Percentiles rank a stretch among this genome's conserved stretches.
Evolutionary conservation across 2,797 vertebrate genomes (phyloP).

Genomic region (Arctocebus calabarensis): DNA sequence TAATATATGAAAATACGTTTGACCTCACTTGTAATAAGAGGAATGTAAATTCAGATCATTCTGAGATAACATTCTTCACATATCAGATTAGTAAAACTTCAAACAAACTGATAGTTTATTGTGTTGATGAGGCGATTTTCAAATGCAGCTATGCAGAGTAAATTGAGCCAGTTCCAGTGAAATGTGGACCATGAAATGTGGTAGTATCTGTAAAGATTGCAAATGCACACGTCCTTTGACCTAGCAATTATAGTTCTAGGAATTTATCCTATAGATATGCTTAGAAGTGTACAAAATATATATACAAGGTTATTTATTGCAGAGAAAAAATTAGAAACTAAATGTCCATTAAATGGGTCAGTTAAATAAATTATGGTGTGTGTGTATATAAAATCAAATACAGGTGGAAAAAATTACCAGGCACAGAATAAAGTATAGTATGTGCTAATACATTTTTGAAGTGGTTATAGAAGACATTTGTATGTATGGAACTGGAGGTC

Average conservation of each 20-base stretch:
- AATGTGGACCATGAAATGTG: neutral
- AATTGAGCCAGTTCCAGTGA: neutral
- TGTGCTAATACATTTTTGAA: neutral
- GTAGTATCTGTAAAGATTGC: neutral
- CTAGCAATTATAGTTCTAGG: neutral
- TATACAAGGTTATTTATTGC: neutral
- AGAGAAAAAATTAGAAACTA: conserved; percentile 48
- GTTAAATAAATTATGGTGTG: neutral
- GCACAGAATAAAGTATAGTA: neutral
- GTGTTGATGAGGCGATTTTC: neutral
- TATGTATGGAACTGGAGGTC: neutral
- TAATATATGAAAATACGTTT: neutral
- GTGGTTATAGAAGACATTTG: neutral
- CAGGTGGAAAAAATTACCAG: neutral
- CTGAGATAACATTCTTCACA: neutral
- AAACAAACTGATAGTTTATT: neutral
- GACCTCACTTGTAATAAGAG: neutral
- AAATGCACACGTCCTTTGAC: neutral
- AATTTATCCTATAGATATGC: neutral
- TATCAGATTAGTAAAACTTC: neutral
- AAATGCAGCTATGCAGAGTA: neutral
- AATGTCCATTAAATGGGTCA: neutral
- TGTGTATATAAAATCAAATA: neutral
- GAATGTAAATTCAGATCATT: conserved; percentile 18
- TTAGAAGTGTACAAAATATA: neutral